phyloP scores from a whole-genome alignment of 2,797 vertebrate genomes.

The Caiman crocodilus region DNA sequence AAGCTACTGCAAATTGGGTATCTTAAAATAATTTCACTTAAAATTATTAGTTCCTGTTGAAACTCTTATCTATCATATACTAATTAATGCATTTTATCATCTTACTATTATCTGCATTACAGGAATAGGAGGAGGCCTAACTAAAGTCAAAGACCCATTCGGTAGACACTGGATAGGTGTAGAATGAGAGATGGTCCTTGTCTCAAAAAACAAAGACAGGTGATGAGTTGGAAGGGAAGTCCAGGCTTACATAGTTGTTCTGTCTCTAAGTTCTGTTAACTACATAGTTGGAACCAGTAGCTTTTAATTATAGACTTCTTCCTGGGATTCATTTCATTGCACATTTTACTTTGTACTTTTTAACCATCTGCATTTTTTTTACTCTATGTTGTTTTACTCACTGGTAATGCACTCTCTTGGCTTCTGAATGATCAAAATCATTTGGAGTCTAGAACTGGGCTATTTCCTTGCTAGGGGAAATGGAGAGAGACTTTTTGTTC shows the following conservation, averaged over 20 bases:
- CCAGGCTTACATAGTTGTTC: not conserved
- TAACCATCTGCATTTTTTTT: accelerated
- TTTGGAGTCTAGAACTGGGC: not conserved
- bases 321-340: accelerated
- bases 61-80: not conserved
- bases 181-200: not conserved
- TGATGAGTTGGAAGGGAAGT: not conserved
- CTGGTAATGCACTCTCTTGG: not conserved
- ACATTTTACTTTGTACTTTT: not conserved
- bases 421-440: not conserved
- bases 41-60: not conserved
- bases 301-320: not conserved
- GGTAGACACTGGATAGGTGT: not conserved
- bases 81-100: not conserved
- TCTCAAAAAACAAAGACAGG: not conserved
- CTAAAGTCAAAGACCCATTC: not conserved
- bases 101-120: not conserved
- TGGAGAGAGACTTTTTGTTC: not conserved
- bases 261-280: not conserved
- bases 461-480: slow-evolving; percentile 22
- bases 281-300: not conserved
- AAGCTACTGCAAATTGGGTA: not conserved
- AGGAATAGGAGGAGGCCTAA: not conserved
- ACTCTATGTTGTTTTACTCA: not conserved
- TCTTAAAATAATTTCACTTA: not conserved